Evolutionary conservation across 2,113 vertebrate species (phyloP).

Genomic region (Lates calcarifer): DNA sequence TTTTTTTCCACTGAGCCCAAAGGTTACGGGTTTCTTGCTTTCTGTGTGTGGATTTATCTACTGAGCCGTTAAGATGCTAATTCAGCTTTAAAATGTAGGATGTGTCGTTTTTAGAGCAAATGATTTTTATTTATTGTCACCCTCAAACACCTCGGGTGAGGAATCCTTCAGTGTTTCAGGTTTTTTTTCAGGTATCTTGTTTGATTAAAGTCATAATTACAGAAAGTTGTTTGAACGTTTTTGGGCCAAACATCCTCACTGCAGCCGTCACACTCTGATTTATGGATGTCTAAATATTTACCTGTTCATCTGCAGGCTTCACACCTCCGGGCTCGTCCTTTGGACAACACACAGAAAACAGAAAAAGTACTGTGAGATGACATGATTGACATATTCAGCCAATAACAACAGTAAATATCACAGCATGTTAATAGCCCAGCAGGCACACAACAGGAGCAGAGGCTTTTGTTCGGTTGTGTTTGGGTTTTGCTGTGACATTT

Average conservation of each 20-base stretch:
- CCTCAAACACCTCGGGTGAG: too few relatives aligned
- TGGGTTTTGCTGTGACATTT: constrained; percentile 1
- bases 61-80: background rate
- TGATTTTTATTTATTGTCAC: background rate
- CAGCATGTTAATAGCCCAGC: background rate
- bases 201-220: background rate
- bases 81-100: constrained; percentile 15
- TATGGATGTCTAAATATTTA: background rate
- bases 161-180: too few relatives aligned
- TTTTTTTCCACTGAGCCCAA: constrained; percentile 10
- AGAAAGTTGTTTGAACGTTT: background rate
- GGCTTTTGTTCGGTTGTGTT: constrained; percentile 2
- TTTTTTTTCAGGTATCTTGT: background rate
- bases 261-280: background rate
- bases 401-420: background rate
- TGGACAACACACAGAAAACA: background rate
- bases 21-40: background rate
- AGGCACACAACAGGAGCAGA: background rate
- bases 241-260: background rate
- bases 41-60: background rate
- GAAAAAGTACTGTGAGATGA: background rate
- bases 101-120: background rate
- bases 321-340: background rate
- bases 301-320: background rate
- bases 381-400: constrained; percentile 1